Evolutionary conservation across 2,888 invertebrate species (phyloP).

Genomic region (Watsonalla cultraria): DNA sequence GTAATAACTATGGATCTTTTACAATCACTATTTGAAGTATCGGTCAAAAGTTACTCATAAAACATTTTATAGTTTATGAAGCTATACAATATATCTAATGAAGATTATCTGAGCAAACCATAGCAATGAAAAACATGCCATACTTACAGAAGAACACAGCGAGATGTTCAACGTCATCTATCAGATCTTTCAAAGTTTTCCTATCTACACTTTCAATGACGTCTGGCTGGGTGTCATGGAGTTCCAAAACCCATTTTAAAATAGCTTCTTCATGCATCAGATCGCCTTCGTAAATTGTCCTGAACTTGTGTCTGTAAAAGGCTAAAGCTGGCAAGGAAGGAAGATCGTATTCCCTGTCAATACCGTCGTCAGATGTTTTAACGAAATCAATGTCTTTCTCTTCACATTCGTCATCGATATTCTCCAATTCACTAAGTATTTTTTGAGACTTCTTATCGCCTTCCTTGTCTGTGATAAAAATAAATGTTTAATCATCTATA

Average conservation of each 20-base stretch:
- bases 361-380: conserved; percentile 92
- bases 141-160: conserved; percentile 93
- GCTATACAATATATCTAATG: no score
- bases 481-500: no score
- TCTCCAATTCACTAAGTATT: conserved; percentile 92
- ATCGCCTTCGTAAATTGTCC: conserved; percentile 92
- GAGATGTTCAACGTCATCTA: conserved; percentile 93
- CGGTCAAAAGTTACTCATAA: conserved; percentile 1
- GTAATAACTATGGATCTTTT: no score
- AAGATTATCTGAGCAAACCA: no score
- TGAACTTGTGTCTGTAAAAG: conserved; percentile 92
- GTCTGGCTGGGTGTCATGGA: conserved; percentile 91
- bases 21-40: conserved; percentile 1
- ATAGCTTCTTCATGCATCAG: conserved; percentile 95
- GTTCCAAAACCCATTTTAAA: conserved; percentile 91
- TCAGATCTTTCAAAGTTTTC: conserved; percentile 91
- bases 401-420: conserved; percentile 95
- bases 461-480: conserved; percentile 84
- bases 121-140: no score
- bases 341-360: conserved; percentile 92
- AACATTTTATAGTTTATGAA: no score
- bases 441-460: conserved; percentile 93
- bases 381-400: conserved; percentile 94
- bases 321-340: conserved; percentile 89
- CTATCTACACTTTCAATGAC: conserved; percentile 95